phyloP scores from a whole-genome alignment of 2,113 vertebrate genomes.

The Silurus meridionalis region DNA sequence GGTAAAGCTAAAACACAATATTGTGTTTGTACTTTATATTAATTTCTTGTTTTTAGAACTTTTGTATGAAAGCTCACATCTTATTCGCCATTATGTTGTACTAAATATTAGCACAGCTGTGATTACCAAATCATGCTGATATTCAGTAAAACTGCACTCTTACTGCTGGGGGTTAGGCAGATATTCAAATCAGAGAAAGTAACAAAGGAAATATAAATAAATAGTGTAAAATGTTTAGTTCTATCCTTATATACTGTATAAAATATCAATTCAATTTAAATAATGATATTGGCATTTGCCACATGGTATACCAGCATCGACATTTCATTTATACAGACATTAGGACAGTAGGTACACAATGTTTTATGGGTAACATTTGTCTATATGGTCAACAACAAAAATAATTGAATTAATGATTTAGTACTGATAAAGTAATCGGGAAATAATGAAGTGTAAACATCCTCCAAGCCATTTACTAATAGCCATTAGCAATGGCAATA shows the following conservation, averaged over 20 bases:
- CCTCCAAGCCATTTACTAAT: not conserved
- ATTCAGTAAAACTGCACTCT: not conserved
- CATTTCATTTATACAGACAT: not conserved
- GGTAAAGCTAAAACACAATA: not conserved
- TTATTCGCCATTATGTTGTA: not conserved
- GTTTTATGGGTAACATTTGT: not conserved
- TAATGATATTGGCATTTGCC: not conserved
- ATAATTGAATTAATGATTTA: not conserved
- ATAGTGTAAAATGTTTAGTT: not conserved
- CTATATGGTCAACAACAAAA: not conserved
- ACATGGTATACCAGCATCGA: not conserved
- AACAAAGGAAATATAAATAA: not conserved
- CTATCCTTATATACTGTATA: not conserved
- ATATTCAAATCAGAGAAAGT: not conserved
- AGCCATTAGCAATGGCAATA: not conserved
- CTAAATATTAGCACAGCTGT: not conserved
- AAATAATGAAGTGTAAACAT: not conserved
- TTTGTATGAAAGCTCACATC: not conserved
- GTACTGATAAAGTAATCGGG: not conserved
- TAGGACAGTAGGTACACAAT: not conserved
- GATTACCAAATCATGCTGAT: not conserved
- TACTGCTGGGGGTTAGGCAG: not conserved
- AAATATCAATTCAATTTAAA: not conserved
- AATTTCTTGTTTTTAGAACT: not conserved
- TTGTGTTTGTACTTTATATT: not conserved